Base-by-base conservation (phyloP, 2,113 vertebrate genomes). In the Serilophus lunatus region DNA sequence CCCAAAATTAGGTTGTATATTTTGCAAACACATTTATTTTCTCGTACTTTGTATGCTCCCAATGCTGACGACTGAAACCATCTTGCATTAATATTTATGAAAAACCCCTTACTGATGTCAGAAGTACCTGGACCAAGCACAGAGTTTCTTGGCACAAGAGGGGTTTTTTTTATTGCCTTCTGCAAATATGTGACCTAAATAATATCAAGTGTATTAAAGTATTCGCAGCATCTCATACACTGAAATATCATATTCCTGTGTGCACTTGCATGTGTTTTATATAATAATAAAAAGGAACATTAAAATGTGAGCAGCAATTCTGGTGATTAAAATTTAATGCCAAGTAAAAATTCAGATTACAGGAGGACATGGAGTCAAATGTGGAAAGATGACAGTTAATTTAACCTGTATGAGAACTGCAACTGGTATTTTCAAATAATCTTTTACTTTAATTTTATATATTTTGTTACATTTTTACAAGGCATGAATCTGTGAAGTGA, bases 281-380 rank as follows among this genome's bases (percentile, higher is more conserved):
- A 26, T 10, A 25, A 38, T 35, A 85, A 69, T 45, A 44, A 78
- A 63, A 59, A 75, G n/a, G 63, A 59, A 81, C n/a, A 47, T 78
- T 74, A 53, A 87, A 95, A 72, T 17, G 20, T 17, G 56, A 80
- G 44, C 82, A 65, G 51, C 36, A 20, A 29, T 79, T 64, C 50
- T 68, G 28, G 42, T 61, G 71, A 82, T 85, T 69, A 88, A 74
- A 82, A 40, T 85, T 91, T 61, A 88, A 51, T 9, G 35, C 33
- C 36, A 64, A 72, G 72, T 79, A 49, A 87, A 72, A 71, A 36
- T 12, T 35, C 12, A 53, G 56, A 51, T 85, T 28, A 29, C 35
- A 22, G 47, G 68, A 94, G 82, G 70, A 49, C 40, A 10, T 11
- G 36, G 49, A 45, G n/a, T 1, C 47, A 40, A 13, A 49, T 3